Evolutionary conservation across 2,888 invertebrate genomes (phyloP), one percentile per base, ranked within the genome.

Genomic region (Callyntrura sp.): DNA sequence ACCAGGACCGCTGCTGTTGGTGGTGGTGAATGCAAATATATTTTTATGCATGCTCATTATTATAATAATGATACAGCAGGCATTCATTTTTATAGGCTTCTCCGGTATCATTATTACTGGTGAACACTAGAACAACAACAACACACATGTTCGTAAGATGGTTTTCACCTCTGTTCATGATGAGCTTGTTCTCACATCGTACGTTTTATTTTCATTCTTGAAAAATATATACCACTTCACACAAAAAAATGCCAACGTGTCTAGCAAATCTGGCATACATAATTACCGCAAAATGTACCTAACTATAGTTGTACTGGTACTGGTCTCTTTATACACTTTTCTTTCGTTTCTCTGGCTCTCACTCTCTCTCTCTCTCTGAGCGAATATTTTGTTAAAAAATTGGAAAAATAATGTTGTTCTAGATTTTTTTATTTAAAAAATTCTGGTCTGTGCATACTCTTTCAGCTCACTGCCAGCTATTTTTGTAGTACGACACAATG

Each of bases 141-240:
- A 51, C 48, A 17, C 23, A 51, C 73, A 25, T 76, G 73, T 48
- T 76, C 73, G 12, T 25, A 76, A 76, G 48, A 76, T 11, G 48
- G 48, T 20, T 76, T 76, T 51, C 23, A 76, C 73, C 51, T 48
- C 48, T 51, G 51, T 81, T 70, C 70, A 6, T 84, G 12, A 76
- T 85, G 76, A 57, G 60, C n/a, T 35, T 85, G 73, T 85, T 73
- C 85, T 85, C 85, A 85, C 85, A 76, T 85, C 76, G 28, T 85
- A 85, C 76, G 76, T 85, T 85, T 85, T 20, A 43, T 73, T 85
- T 85, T 23, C 57, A 85, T 25, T 25, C 11, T 85, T 57, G 45
- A 14, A 73, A 85, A 70, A 84, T 55, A 43, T n/a, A 35, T 35
- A 35, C 35, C 2, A 35, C 35, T 35, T 4, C 35, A 45, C n/a